phyloP scores from a whole-genome alignment of 2,888 invertebrate species.

The Dioctria rufipes region DNA sequence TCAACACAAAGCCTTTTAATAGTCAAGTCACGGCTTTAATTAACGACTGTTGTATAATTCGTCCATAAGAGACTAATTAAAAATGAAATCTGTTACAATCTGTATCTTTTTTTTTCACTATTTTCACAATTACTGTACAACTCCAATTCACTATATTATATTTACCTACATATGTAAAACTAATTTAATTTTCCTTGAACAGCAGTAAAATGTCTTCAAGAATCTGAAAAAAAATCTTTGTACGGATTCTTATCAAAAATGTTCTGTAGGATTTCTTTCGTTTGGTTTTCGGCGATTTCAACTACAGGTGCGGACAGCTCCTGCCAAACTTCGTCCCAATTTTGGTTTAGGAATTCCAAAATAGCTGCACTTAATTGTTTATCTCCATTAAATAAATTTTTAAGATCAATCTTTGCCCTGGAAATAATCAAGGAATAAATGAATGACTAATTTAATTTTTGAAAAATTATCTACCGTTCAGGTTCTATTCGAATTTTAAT shows the following conservation, averaged over 20 bases:
- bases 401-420: conserved; percentile 64
- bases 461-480: not conserved
- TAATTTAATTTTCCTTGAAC: not conserved
- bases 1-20: too few species aligned
- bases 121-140: too few species aligned
- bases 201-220: not conserved
- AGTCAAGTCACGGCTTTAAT: too few species aligned
- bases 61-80: too few species aligned
- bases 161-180: not conserved
- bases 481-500: conserved; percentile 27
- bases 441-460: not conserved
- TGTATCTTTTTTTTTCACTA: too few species aligned
- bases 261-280: conserved; percentile 63
- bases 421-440: not conserved
- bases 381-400: conserved; percentile 71
- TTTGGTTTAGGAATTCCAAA: conserved; percentile 71
- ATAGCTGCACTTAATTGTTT: conserved; percentile 70
- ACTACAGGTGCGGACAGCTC: conserved; percentile 51
- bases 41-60: too few species aligned
- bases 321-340: conserved; percentile 70
- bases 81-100: too few species aligned
- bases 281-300: conserved; percentile 59
- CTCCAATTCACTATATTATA: not conserved
- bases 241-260: conserved; percentile 65
- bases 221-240: conserved; percentile 61